Conservation (phyloP, 1,140 invertebrate genomes). For the Diachasma alloeum region DNA sequence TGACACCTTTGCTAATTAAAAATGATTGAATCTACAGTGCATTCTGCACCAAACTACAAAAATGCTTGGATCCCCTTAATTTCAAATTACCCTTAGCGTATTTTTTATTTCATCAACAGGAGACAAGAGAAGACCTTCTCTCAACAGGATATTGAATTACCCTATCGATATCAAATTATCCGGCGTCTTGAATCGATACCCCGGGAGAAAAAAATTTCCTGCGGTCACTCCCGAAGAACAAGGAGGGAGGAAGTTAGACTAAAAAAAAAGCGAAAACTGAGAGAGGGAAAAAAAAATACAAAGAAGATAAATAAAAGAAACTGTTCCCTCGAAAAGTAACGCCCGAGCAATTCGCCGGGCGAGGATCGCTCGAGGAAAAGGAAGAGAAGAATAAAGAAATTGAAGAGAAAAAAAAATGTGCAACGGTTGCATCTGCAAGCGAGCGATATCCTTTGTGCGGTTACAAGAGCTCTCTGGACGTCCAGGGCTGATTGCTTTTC, state of each 20-base stretch:
- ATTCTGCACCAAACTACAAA: no score
- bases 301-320: conserved; percentile 17
- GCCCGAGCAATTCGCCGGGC: conserved; percentile 42
- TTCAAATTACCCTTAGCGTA: not conserved
- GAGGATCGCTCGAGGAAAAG: conserved; percentile 35
- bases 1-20: no score
- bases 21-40: no score
- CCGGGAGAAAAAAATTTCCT: conserved; percentile 43
- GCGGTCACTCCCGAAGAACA: conserved; percentile 33
- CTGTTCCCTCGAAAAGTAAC: conserved; percentile 22
- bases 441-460: conserved; percentile 49
- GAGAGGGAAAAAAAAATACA: not conserved
- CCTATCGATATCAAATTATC: conserved; percentile 65
- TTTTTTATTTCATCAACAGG: not conserved
- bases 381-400: conserved; percentile 13
- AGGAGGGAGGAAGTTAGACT: conserved; percentile 13
- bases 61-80: no score
- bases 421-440: conserved; percentile 36
- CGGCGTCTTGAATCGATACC: conserved; percentile 62
- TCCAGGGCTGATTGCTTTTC: conserved; percentile 15
- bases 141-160: conserved; percentile 57
- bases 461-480: conserved; percentile 33
- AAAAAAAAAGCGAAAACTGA: not conserved
- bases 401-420: conserved; percentile 11
- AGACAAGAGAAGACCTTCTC: conserved; percentile 48